Conservation (phyloP, 2,113 vertebrate species). For the Camelus bactrianus region DNA sequence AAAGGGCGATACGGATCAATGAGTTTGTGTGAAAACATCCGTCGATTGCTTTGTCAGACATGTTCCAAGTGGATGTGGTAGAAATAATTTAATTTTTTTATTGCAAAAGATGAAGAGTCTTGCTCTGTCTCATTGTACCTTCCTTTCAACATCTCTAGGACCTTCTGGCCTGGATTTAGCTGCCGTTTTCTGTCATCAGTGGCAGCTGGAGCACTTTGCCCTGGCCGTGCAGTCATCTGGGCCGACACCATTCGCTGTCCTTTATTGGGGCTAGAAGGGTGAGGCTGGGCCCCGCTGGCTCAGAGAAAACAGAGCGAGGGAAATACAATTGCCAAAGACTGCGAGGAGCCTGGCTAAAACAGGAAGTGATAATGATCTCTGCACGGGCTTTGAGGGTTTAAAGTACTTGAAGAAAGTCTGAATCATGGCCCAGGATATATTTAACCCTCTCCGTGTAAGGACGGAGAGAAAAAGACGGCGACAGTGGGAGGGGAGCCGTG, state of each 20-base stretch:
- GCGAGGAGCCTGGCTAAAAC: not conserved
- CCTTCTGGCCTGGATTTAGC: not conserved
- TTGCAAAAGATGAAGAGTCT: not conserved
- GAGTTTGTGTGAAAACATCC: not conserved
- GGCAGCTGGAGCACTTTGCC: conserved; percentile 1
- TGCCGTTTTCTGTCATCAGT: not conserved
- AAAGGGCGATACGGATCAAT: no score
- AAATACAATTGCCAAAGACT: fast-evolving
- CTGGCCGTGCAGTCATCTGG: not conserved
- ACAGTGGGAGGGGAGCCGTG: not conserved
- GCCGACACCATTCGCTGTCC: conserved; percentile 21
- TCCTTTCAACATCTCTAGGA: not conserved
- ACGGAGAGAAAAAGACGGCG: conserved; percentile 32
- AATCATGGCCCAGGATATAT: not conserved
- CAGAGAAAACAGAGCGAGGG: not conserved
- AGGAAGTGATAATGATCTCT: conserved; percentile 69
- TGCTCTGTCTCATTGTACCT: not conserved
- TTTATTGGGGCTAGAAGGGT: not conserved
- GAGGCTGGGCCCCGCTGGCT: not conserved
- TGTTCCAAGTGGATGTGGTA: conserved; percentile 40
- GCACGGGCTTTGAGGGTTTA: not conserved
- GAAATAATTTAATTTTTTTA: not conserved
- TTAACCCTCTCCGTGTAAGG: conserved; percentile 56
- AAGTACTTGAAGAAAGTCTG: conserved; percentile 53
- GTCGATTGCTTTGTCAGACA: not conserved